Evolutionary conservation across 2,797 vertebrate genomes (phyloP).

Genomic region (Gastrophryne carolinensis): DNA sequence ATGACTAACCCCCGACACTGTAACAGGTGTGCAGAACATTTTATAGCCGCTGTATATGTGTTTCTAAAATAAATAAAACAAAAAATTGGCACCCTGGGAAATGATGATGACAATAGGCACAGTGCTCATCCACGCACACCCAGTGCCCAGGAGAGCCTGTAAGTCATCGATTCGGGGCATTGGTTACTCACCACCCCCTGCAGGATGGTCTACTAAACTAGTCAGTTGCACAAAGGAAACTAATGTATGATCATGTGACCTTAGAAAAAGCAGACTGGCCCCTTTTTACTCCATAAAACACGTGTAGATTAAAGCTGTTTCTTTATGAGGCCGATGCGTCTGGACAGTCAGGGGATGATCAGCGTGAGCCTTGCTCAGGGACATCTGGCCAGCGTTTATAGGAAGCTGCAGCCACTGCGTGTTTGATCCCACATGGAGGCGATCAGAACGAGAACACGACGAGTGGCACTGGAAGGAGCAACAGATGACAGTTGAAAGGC

Average conservation of each 20-base stretch:
- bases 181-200: not conserved
- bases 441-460: not conserved
- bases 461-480: not conserved
- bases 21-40: too few species aligned
- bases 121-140: too few species aligned
- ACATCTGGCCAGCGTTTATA: not conserved
- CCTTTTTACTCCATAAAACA: not conserved
- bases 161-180: too few species aligned
- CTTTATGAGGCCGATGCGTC: too few species aligned
- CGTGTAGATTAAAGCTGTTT: not conserved
- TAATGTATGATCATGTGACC: not conserved
- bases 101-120: too few species aligned
- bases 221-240: not conserved
- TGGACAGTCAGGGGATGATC: not conserved
- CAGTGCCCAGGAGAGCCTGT: too few species aligned
- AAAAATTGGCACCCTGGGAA: too few species aligned
- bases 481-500: conserved; percentile 16
- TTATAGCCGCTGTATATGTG: too few species aligned
- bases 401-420: not conserved
- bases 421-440: not conserved
- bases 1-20: too few species aligned
- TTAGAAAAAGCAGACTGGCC: not conserved
- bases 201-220: not conserved
- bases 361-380: not conserved
- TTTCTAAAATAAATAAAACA: too few species aligned